Base-by-base conservation (phyloP, 2,797 vertebrate species). In the Euphonia xanthogaster region DNA sequence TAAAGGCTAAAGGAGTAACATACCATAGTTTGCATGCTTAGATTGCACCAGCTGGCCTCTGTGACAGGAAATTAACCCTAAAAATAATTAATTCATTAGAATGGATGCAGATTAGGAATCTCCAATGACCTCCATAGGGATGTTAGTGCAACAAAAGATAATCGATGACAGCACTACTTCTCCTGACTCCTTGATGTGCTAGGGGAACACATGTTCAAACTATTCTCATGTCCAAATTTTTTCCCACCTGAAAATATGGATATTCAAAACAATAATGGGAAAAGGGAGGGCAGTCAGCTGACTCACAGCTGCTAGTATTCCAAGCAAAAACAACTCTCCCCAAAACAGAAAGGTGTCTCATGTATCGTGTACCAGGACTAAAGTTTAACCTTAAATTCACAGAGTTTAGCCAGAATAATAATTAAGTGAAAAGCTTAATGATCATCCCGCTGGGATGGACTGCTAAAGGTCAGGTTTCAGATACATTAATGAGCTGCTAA, bases 401-500 rank as follows among this genome's bases (percentile, higher is more conserved):
- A 47, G 79, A 20, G 22, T 62, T 70, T 86, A 88, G 21, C 27
- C 68, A 72, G 62, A 35, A 65, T 62, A 86, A 72, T 72, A 90
- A 78, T 79, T 66, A 75, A 91, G 65, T 57, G 65, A 77, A 86
- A 81, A 88, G 24, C 35, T 79, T 95, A 95, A 93, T 95, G 67
- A 90, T 76, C 28, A 9, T 21, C 10, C 20, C 68, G 9, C 11
- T 53, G 79, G 35, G 33, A 78, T 35, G 85, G 63, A 33, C 45
- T 20, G 31, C 10, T 68, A 91, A 91, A 93, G 85, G 77, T 91
- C 91, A 60, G 62, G 65, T 82, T 95, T 95, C 86, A 94, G 89
- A 47, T 58, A 54, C 47, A 25, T 85, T 94, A 83, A 96, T 60
- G 93, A 95, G 63, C 58, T 86, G 66, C 45, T 96, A 88, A 97